Base-by-base conservation (phyloP, 2,888 invertebrate species). In the Plebejus melissa region DNA sequence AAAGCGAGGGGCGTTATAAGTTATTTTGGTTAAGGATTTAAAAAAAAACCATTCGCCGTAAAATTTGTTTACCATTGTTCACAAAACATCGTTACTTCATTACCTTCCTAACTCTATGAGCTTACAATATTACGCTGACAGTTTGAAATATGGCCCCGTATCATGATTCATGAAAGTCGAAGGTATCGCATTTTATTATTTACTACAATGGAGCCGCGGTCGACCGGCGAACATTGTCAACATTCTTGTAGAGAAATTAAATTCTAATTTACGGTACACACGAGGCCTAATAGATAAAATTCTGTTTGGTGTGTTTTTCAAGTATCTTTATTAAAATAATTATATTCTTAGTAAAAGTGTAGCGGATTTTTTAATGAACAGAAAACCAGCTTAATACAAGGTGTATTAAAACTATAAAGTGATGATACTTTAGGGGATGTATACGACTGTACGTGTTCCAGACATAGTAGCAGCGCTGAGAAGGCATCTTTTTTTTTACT, bases 171-270 rank as follows among this genome's bases (percentile, higher is more conserved):
- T 41, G 71, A 41, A 46, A 71, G 71, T 22, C 46, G 22, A 46
- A 41, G 71, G 71, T 71, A 41, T 41, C 71, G 46, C 71, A 71
- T 71, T 71, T 41, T 71, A 41, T 71, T 71, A 71, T 46, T 22
- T 36, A 22, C 46, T 46, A 71, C 71, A 71, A 71, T 71, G 46
- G 41, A 71, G 41, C 22, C 46, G 46, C 9, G 22, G 71, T 22
- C 70, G 41, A 70, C 46, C 41, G 22, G 46, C 46, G 22, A 46
- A 46, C 28, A 46, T 46, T 71, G 22, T 71, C 71, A 46, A 22
- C 71, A 71, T 65, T 65, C 65, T 32, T 4, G n/a, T 28, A 60
- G n/a, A 28, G 28, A 28, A 60, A 28, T 28, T 28, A 60, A 60
- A 60, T 11, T 60, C 28, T 60, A 46, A 46, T 11, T 60, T 60